These are phyloP conservation scores for Hirudinaria manillensis DNA, from an alignment of 2,888 invertebrate genomes.

Conservation along the genomic window DNA sequence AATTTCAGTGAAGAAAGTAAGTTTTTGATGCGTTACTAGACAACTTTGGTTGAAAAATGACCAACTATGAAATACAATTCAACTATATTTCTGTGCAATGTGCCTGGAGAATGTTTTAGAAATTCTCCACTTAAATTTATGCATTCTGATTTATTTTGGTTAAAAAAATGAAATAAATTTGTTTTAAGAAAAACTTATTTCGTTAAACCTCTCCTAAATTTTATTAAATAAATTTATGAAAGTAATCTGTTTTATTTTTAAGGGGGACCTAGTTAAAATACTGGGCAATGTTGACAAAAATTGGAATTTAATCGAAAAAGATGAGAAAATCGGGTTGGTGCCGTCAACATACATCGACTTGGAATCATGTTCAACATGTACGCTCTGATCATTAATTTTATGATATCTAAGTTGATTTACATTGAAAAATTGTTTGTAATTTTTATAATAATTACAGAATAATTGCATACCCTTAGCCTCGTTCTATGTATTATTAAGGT, in stretches of 20 bases:
- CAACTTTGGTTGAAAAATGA: too few species aligned
- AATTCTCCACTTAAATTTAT: too few species aligned
- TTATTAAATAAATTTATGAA: background rate
- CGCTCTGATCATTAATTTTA: too few species aligned
- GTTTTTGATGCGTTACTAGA: background rate
- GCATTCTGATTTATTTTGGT: background rate
- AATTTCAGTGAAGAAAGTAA: constrained; percentile 32
- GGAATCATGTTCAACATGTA: too few species aligned
- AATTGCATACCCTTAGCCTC: background rate
- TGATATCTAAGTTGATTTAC: background rate
- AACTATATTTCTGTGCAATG: too few species aligned
- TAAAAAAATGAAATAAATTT: too few species aligned
- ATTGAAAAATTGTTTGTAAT: background rate
- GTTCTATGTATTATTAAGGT: background rate
- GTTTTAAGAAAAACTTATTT: too few species aligned
- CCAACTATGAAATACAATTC: too few species aligned
- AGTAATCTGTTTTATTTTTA: background rate
- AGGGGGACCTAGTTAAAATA: constrained; percentile 9
- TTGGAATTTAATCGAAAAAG: constrained; percentile 17
- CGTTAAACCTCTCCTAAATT: background rate
- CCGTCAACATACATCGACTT: background rate
- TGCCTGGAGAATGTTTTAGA: too few species aligned
- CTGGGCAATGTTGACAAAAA: constrained; percentile 5
- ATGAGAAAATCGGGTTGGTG: background rate
- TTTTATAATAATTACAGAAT: background rate